Conservation (phyloP, 2,797 vertebrate genomes). For the Chelon labrosus region DNA sequence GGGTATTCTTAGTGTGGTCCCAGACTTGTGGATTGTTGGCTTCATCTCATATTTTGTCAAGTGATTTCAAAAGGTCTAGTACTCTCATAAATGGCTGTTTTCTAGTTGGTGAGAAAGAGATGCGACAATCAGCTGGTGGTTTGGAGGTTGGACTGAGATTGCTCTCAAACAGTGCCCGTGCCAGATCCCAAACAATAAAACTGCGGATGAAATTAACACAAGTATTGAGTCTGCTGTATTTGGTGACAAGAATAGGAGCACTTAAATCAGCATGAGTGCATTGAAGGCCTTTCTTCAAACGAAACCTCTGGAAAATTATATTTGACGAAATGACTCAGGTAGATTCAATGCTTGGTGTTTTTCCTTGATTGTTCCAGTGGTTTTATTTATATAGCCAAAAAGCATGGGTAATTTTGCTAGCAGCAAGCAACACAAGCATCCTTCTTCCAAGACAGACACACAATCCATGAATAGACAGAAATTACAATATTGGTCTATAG, state of each 20-base stretch:
- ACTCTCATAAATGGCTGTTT: neutral
- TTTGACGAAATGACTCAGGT: constrained; percentile 1
- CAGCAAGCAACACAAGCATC: neutral
- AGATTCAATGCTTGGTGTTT: neutral
- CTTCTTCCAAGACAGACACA: no score
- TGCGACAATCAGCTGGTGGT: neutral
- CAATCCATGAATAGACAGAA: no score
- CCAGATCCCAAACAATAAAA: neutral
- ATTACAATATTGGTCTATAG: no score
- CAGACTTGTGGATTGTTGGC: neutral
- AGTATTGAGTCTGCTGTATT: neutral
- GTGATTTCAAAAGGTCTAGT: neutral
- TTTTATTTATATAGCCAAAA: neutral
- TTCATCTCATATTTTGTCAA: neutral
- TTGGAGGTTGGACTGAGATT: neutral
- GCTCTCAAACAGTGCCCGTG: neutral
- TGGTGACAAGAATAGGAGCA: neutral
- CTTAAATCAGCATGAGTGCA: neutral
- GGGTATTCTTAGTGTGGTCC: neutral
- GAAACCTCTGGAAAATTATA: no score
- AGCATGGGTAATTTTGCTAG: neutral
- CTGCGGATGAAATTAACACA: neutral
- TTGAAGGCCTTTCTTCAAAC: neutral
- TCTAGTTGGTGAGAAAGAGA: neutral
- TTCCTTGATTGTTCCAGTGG: neutral